Evolutionary conservation across 2,113 vertebrate genomes (phyloP).

Genomic region (Brachyhypopomus gauderio): DNA sequence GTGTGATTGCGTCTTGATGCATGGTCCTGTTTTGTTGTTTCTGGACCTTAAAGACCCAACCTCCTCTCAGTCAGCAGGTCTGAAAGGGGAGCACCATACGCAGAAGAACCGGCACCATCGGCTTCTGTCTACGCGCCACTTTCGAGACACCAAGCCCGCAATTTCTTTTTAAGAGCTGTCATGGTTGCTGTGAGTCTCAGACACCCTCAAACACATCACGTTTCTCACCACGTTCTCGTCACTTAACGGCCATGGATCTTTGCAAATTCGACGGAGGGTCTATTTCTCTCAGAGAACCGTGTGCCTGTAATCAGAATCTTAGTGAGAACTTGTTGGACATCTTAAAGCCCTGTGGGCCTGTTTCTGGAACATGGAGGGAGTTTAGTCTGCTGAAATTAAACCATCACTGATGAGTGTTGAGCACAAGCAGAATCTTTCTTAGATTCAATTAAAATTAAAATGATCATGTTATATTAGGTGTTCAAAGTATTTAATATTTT

Average conservation of each 20-base stretch:
- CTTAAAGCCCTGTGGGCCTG: neutral
- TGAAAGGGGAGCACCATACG: neutral
- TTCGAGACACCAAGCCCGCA: slow-evolving; percentile 17
- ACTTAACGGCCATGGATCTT: neutral
- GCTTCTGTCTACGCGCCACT: slow-evolving; percentile 28
- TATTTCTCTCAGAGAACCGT: neutral
- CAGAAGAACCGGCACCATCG: slow-evolving; percentile 1
- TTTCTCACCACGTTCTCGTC: neutral
- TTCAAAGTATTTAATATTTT: no score
- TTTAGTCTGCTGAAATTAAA: neutral
- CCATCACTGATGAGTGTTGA: neutral
- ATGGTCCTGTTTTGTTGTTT: neutral
- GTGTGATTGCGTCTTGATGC: neutral
- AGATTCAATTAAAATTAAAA: no score
- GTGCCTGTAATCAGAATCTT: slow-evolving; percentile 17
- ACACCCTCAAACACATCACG: slow-evolving; percentile 9
- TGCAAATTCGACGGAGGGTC: neutral
- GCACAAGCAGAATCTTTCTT: no score
- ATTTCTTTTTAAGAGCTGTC: slow-evolving; percentile 29
- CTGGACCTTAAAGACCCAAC: neutral
- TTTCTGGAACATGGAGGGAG: neutral
- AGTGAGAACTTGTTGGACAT: slow-evolving; percentile 15
- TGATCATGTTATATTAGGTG: no score
- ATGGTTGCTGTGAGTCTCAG: slow-evolving; percentile 32
- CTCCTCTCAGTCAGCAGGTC: slow-evolving; percentile 16